These are phyloP conservation scores for Coccyzus lansbergi DNA, from an alignment of 2,797 vertebrate species.

Conservation along the genomic window DNA sequence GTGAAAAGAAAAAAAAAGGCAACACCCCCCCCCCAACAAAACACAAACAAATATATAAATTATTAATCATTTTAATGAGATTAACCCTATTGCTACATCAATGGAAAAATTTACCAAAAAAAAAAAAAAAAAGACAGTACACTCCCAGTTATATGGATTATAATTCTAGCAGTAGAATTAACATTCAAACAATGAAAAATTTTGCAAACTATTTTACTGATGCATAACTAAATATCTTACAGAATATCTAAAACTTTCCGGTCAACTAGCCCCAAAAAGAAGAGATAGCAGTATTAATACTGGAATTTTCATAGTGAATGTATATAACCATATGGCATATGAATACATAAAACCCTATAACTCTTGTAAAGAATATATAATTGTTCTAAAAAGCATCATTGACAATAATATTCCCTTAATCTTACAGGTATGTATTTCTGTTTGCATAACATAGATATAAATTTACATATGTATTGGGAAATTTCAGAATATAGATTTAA, in stretches of 20 bases:
- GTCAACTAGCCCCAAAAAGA: not conserved
- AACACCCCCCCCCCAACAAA: not conserved
- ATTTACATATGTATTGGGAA: conserved; percentile 67
- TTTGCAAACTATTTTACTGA: not conserved
- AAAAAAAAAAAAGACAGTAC: not conserved
- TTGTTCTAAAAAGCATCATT: conserved; percentile 52
- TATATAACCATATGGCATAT: conserved; percentile 39
- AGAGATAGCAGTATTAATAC: not conserved
- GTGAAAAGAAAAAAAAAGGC: not conserved
- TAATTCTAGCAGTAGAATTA: not conserved
- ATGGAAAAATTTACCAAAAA: not conserved
- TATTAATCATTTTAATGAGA: not conserved
- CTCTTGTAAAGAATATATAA: conserved; percentile 63
- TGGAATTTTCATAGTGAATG: conserved; percentile 56
- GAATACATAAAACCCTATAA: conserved; percentile 48
- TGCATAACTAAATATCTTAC: not conserved
- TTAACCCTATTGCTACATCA: not conserved
- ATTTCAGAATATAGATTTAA: conserved; percentile 20
- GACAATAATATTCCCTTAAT: conserved; percentile 60
- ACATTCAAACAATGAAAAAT: not conserved
- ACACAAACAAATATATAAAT: not conserved
- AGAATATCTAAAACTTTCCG: not conserved
- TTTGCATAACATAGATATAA: conserved; percentile 49
- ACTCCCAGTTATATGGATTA: conserved; percentile 33
- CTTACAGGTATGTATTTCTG: conserved; percentile 54